These are phyloP conservation scores for Penaeus chinensis DNA, from an alignment of 1,140 invertebrate species.

Conservation along the genomic window DNA sequence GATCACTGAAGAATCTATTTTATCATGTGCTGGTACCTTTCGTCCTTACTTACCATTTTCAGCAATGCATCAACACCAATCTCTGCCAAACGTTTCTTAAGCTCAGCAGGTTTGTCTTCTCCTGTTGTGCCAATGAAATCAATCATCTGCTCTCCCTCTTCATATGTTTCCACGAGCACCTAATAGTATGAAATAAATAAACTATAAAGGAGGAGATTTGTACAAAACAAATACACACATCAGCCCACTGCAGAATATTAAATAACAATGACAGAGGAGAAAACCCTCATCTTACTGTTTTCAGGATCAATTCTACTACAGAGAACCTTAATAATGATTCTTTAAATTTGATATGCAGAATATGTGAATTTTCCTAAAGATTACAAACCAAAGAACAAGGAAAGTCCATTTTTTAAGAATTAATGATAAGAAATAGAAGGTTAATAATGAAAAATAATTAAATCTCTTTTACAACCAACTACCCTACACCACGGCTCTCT, in stretches of 20 bases:
- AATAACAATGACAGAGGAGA: too few relatives aligned
- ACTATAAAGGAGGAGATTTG: neutral
- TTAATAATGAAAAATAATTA: too few relatives aligned
- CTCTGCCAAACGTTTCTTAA: slow-evolving; percentile 67
- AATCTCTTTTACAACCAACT: too few relatives aligned
- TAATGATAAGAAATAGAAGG: too few relatives aligned
- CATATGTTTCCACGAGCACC: slow-evolving; percentile 72
- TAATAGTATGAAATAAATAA: slow-evolving; percentile 65
- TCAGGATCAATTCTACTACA: neutral
- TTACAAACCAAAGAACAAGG: too few relatives aligned
- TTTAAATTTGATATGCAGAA: too few relatives aligned
- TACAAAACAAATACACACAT: neutral
- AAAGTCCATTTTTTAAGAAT: too few relatives aligned
- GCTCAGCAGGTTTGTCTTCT: slow-evolving; percentile 37
- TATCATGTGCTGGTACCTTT: neutral
- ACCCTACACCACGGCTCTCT: too few relatives aligned
- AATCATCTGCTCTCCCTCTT: slow-evolving; percentile 70
- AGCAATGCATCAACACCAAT: slow-evolving; percentile 70
- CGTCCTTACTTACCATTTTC: slow-evolving; percentile 69
- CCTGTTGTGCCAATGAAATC: slow-evolving; percentile 65
- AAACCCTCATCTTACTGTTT: neutral
- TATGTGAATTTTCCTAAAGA: too few relatives aligned
- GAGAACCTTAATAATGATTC: too few relatives aligned
- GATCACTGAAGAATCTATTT: too few relatives aligned
- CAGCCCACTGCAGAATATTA: neutral